Percentiles rank a stretch among this genome's conserved stretches.
Evolutionary conservation across 1,140 invertebrate genomes (phyloP).

Genomic region (Aphelinus atriplicis): DNA sequence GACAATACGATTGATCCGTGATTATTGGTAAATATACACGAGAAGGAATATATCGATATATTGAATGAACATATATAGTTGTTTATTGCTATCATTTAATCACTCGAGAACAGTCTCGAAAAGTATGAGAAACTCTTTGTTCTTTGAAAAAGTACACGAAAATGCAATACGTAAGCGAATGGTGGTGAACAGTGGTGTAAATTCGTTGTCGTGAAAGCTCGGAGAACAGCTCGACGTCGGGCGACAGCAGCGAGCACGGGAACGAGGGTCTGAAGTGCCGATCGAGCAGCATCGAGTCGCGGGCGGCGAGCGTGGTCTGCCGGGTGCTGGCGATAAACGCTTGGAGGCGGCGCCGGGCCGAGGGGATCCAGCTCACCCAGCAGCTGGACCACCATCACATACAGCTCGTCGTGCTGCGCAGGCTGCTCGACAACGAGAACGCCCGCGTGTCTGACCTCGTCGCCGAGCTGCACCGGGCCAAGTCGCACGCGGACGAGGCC

Average conservation of each 20-base stretch:
- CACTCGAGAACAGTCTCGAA: no score
- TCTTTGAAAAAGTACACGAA: no score
- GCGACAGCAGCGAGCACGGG: no score
- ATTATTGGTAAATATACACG: no score
- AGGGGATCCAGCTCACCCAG: conserved; percentile 61
- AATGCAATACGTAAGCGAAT: no score
- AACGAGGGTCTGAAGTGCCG: background rate
- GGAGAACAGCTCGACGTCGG: conserved; percentile 38
- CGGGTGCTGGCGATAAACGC: conserved; percentile 66
- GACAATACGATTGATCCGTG: no score
- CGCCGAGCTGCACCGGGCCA: conserved; percentile 65
- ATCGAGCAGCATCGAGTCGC: background rate
- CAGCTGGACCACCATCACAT: conserved; percentile 66
- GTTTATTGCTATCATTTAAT: no score
- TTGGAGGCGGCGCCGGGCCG: conserved; percentile 66
- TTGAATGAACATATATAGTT: no score
- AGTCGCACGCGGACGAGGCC: conserved; percentile 57
- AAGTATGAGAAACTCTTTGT: no score
- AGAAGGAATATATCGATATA: no score
- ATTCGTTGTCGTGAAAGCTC: conserved; percentile 39
- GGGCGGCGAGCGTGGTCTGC: conserved; percentile 63
- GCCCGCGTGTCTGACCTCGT: conserved; percentile 65
- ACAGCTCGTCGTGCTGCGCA: conserved; percentile 69
- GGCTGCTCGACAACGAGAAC: conserved; percentile 69
- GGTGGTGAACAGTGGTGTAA: no score